These are phyloP conservation scores for Orius insidiosus DNA, from an alignment of 1,140 invertebrate species.

Conservation along the genomic window DNA sequence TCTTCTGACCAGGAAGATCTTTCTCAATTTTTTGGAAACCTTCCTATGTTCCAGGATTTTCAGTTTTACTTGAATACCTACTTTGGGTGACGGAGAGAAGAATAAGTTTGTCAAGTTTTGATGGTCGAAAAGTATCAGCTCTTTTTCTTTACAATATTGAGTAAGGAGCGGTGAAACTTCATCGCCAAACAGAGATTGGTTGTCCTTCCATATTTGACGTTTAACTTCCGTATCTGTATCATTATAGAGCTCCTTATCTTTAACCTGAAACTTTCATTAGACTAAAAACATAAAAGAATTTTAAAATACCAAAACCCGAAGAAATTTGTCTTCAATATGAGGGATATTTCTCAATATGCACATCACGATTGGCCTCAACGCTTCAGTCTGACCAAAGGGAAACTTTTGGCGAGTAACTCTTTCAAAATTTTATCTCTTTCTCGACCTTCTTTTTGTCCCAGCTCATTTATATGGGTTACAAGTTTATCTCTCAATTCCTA, in stretches of 20 bases:
- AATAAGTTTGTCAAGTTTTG: constrained; percentile 75
- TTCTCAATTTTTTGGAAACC: background rate
- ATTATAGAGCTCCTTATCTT: constrained; percentile 81
- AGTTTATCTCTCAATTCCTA: constrained; percentile 76
- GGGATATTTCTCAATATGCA: constrained; percentile 82
- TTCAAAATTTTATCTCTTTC: constrained; percentile 76
- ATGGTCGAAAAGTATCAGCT: constrained; percentile 79
- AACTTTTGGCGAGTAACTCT: constrained; percentile 81
- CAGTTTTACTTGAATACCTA: constrained; percentile 26
- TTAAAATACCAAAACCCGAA: constrained; percentile 54
- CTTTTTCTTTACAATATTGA: constrained; percentile 85
- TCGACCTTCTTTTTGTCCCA: constrained; percentile 55
- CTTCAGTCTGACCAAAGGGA: constrained; percentile 78
- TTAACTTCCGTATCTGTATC: constrained; percentile 94
- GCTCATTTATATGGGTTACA: constrained; percentile 71
- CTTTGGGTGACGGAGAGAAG: constrained; percentile 81
- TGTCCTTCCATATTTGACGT: constrained; percentile 94
- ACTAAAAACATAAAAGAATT: background rate
- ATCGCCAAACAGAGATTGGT: constrained; percentile 90
- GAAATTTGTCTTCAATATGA: constrained; percentile 83
- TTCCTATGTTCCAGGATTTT: background rate
- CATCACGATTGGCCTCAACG: constrained; percentile 90
- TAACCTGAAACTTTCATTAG: constrained; percentile 28
- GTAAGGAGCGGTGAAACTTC: constrained; percentile 89
- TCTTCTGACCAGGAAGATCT: too few relatives aligned